A percentile compares a stretch with the other conserved stretches of the same genome.
These are phyloP conservation scores for Sprattus sprattus DNA, from an alignment of 2,113 vertebrate genomes.

Conservation along the genomic window DNA sequence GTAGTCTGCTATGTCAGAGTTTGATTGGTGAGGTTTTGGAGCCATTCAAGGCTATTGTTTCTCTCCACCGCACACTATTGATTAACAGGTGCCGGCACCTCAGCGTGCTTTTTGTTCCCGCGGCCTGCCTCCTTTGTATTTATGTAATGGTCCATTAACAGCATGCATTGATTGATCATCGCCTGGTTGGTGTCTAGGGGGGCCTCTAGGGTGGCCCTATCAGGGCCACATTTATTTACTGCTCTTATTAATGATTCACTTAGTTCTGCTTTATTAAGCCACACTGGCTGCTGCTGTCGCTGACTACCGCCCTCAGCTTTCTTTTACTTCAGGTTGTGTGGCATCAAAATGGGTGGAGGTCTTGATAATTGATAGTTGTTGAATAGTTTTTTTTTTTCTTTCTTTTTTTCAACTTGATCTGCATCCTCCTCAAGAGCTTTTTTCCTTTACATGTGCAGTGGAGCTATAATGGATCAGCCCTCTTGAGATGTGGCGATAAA, in stretches of 20 bases:
- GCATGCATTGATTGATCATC: slow-evolving; percentile 46
- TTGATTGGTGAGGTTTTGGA: slow-evolving; percentile 25
- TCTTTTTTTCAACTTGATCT: neutral
- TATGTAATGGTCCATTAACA: slow-evolving; percentile 61
- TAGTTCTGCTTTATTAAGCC: slow-evolving; percentile 65
- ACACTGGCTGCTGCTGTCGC: slow-evolving; percentile 33
- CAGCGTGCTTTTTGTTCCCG: slow-evolving; percentile 12
- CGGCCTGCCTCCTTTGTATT: slow-evolving; percentile 61
- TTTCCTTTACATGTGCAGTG: neutral
- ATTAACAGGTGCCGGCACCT: slow-evolving; percentile 53
- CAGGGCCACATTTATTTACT: slow-evolving; percentile 55
- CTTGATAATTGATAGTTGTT: neutral
- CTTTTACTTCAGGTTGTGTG: neutral
- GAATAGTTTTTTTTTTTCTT: neutral
- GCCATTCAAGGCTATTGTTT: slow-evolving; percentile 30
- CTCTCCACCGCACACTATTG: slow-evolving; percentile 42
- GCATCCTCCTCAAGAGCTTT: too few species aligned
- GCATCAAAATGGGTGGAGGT: neutral
- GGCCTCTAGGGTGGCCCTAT: slow-evolving; percentile 34
- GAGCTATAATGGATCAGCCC: neutral
- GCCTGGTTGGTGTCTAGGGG: slow-evolving; percentile 29
- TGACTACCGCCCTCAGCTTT: neutral
- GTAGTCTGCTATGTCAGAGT: slow-evolving; percentile 19
- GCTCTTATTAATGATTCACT: slow-evolving; percentile 70
- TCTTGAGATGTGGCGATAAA: neutral